These are phyloP conservation scores for Vespertilio murinus DNA, from an alignment of 2,797 vertebrate species.

Conservation along the genomic window DNA sequence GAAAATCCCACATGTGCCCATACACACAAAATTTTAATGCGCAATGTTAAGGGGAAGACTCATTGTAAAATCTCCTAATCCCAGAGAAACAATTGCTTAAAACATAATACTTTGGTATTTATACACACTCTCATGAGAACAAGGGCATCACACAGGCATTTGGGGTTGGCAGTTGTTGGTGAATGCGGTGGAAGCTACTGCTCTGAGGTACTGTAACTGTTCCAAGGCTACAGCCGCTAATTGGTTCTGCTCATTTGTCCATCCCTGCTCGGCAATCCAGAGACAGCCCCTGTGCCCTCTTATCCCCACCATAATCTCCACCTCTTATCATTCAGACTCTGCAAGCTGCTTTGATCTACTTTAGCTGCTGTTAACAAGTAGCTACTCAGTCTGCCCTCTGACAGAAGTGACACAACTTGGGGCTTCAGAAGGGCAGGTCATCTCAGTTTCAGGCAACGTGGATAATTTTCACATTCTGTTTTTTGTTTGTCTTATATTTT, in stretches of 20 bases:
- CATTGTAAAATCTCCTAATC: neutral
- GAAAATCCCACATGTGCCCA: neutral
- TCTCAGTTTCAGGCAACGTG: conserved; percentile 12
- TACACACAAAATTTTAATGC: neutral
- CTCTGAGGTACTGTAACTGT: neutral
- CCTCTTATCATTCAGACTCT: neutral
- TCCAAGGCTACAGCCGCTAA: neutral
- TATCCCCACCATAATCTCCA: neutral
- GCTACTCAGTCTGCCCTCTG: neutral
- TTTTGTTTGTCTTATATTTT: too few species aligned
- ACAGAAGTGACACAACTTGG: neutral
- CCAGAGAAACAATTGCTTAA: neutral
- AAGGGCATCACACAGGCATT: neutral
- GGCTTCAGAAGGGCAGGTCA: neutral
- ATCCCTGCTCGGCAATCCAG: neutral
- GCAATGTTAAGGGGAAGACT: neutral
- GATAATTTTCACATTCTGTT: conserved; percentile 3
- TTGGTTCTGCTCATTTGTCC: neutral
- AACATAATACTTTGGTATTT: neutral
- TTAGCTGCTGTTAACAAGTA: neutral
- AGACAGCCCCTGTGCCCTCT: neutral
- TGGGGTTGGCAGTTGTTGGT: neutral
- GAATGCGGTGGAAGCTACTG: neutral
- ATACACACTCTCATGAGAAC: neutral
- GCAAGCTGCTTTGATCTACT: neutral